These are phyloP conservation scores for Sphaeramia orbicularis DNA, from an alignment of 2,797 vertebrate genomes.

Conservation along the genomic window DNA sequence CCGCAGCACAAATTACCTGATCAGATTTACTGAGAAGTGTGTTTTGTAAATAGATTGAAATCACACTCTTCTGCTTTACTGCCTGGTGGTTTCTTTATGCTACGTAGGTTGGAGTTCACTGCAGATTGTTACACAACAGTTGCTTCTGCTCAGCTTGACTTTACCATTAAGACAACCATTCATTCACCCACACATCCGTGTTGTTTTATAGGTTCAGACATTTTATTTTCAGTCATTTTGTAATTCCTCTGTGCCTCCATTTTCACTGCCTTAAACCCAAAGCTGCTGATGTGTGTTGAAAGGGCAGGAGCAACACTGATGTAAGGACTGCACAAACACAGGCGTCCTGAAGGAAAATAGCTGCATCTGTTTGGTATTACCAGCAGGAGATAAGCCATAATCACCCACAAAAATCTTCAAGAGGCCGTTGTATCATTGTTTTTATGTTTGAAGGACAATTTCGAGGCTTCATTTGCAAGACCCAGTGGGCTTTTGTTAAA, in stretches of 20 bases:
- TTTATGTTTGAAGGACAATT: slow-evolving; percentile 10
- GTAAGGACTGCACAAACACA: slow-evolving; percentile 18
- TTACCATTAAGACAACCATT: slow-evolving; percentile 34
- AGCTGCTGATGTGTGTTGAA: slow-evolving; percentile 15
- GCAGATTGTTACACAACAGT: slow-evolving; percentile 23
- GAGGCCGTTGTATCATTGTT: slow-evolving; percentile 3
- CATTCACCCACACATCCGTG: slow-evolving; percentile 25
- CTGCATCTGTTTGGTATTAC: slow-evolving; percentile 20
- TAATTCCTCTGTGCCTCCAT: slow-evolving; percentile 19
- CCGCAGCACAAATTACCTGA: too few species aligned
- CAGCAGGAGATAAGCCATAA: slow-evolving; percentile 18
- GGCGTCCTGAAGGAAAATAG: slow-evolving; percentile 9
- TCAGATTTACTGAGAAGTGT: too few species aligned
- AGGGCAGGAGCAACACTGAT: slow-evolving; percentile 2
- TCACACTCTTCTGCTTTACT: slow-evolving; percentile 3
- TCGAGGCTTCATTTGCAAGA: slow-evolving; percentile 12
- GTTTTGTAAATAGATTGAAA: too few species aligned
- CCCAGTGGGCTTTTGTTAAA: slow-evolving; percentile 1
- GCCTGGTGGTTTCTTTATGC: slow-evolving; percentile 18
- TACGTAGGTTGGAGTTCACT: slow-evolving; percentile 13
- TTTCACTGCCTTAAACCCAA: slow-evolving; percentile 19
- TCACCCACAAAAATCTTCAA: slow-evolving; percentile 13
- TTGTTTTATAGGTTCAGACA: slow-evolving; percentile 15
- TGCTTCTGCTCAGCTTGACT: slow-evolving; percentile 29
- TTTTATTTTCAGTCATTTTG: slow-evolving; percentile 15